Evolutionary conservation across 2,888 invertebrate genomes (phyloP).

Genomic region (Lepidocyrtinus sp.): DNA sequence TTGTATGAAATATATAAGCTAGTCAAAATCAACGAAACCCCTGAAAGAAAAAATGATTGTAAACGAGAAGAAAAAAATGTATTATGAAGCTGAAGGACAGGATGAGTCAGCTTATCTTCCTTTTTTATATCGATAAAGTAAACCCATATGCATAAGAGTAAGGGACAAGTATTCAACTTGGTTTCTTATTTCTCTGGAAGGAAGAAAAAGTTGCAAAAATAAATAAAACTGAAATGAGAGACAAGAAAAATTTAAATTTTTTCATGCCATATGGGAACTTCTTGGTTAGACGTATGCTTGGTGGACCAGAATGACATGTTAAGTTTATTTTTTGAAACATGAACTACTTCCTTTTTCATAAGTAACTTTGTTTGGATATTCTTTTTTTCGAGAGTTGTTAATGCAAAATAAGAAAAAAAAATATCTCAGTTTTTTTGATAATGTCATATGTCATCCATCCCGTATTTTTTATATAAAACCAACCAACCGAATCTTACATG

Average conservation of each 20-base stretch:
- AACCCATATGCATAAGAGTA: neutral
- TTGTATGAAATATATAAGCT: neutral
- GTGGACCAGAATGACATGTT: slow-evolving; percentile 51
- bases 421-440: slow-evolving; percentile 12
- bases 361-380: slow-evolving; percentile 20
- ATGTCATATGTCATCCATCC: slow-evolving; percentile 20
- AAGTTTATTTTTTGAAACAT: slow-evolving; percentile 20
- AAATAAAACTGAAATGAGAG: slow-evolving; percentile 7
- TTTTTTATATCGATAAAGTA: neutral
- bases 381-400: slow-evolving; percentile 3
- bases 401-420: slow-evolving; percentile 10
- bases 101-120: slow-evolving; percentile 18
- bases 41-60: slow-evolving; percentile 8
- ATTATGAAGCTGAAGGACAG: slow-evolving; percentile 6
- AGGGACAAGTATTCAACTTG: neutral
- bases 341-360: slow-evolving; percentile 15
- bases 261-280: slow-evolving; percentile 15
- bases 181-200: slow-evolving; percentile 4
- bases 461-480: slow-evolving; percentile 8
- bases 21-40: slow-evolving; percentile 16
- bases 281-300: slow-evolving; percentile 20
- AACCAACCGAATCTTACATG: slow-evolving; percentile 11
- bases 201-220: slow-evolving; percentile 27
- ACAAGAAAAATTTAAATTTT: slow-evolving; percentile 22
- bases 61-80: neutral